Conservation (phyloP, 2,113 vertebrate genomes). For the Hippopotamus amphibius region DNA sequence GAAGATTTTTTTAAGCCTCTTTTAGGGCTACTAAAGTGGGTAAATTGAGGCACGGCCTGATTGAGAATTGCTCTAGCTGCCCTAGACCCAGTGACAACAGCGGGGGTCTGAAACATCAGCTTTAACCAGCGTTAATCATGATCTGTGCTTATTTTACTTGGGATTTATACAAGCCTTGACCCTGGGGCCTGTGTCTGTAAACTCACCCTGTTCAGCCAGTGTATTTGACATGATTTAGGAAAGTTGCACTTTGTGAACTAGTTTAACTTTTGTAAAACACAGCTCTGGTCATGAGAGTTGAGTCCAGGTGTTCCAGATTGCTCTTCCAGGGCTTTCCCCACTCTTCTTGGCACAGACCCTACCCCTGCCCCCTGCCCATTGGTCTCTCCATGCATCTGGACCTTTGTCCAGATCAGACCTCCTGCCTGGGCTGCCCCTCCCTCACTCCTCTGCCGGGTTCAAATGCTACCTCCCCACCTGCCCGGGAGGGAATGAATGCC, state of each 20-base stretch:
- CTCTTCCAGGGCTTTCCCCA: not conserved
- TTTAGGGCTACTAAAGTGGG: not conserved
- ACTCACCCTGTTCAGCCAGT: too few species aligned
- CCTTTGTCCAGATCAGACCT: not conserved
- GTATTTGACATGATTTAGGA: not conserved
- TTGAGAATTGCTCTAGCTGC: not conserved
- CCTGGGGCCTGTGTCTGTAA: not conserved
- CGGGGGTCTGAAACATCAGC: not conserved
- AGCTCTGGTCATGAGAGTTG: not conserved
- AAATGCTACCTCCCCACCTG: not conserved
- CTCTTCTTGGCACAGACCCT: not conserved
- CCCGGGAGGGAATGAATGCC: not conserved
- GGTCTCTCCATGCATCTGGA: not conserved
- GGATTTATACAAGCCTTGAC: not conserved
- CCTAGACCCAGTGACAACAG: not conserved
- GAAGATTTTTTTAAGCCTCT: not conserved
- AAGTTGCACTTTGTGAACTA: not conserved
- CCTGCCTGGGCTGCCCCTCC: not conserved
- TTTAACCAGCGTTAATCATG: not conserved
- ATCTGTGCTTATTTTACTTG: not conserved
- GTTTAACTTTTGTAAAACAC: not conserved
- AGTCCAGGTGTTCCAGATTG: not conserved
- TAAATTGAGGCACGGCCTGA: not conserved
- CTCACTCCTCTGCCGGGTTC: not conserved
- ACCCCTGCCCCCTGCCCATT: fast-evolving